Base-by-base conservation (phyloP, 1,140 invertebrate species). In the Cydia amplana region DNA sequence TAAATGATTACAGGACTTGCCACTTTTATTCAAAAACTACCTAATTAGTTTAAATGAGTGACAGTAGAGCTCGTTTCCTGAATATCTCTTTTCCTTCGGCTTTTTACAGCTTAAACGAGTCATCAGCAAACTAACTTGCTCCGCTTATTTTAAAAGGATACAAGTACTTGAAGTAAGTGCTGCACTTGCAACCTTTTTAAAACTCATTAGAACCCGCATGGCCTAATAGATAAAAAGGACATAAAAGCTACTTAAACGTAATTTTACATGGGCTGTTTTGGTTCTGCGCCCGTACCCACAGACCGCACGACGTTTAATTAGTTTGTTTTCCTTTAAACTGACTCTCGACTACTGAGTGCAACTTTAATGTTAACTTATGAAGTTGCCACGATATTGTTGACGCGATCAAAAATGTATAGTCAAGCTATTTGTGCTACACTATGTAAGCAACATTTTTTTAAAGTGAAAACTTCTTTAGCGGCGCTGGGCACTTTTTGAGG, bases 291-390 rank as follows among this genome's bases (percentile, higher is more conserved):
- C 18, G 55, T 10, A 60, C 2, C 49, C 55, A 60, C 18, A 23
- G 20, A 60, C 55, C 55, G 18, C 20, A 20, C 18, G 55, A 60
- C 55, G 55, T 60, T 60, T 60, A 60, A 60, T 60, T 60, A 20
- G 55, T 60, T 23, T 60, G 55, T 60, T 60, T 60, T 23, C n/a
- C 55, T 60, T 55, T 23, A 60, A 9, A 20, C 55, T 60, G 55
- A 60, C 55, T 60, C 55, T 23, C 6, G 18, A 12, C 55, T 20
- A 55, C 49, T n/a, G n/a, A 55, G 49, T 55, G 49, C 49, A 55
- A 55, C n/a, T 55, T 55, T 55, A 55, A 55, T n/a, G 49, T 55
- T 55, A 55, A 55, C 16, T 55, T n/a, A 18, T 18, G 49, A 55
- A n/a, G 12, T 55, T 46, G 43, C 0, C 10, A 46, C 7, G 12